Conservation (phyloP, 2,113 vertebrate genomes). For the Malurus alboscapulatus region DNA sequence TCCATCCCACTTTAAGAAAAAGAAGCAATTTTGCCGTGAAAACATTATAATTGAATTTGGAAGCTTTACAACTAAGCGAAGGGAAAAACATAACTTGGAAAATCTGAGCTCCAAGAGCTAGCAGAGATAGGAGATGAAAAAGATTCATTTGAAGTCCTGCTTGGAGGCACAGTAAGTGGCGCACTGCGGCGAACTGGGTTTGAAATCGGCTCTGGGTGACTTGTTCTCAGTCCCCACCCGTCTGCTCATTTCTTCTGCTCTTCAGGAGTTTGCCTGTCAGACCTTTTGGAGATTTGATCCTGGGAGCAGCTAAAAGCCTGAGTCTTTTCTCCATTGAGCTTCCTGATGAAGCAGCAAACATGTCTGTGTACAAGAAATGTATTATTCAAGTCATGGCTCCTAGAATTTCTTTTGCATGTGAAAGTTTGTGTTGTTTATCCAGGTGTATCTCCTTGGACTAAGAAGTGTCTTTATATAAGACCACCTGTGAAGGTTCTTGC, state of each 20-base stretch:
- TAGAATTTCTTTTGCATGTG: background rate
- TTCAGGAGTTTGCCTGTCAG: background rate
- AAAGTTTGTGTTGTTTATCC: background rate
- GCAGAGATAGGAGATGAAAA: background rate
- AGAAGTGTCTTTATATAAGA: background rate
- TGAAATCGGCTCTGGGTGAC: background rate
- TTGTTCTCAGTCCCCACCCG: slow-evolving; percentile 1
- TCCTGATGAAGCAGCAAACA: background rate
- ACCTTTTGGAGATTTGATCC: background rate
- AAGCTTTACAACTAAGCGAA: background rate
- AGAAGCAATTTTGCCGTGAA: background rate
- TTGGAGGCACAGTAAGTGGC: background rate
- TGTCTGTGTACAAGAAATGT: background rate
- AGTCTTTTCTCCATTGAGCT: background rate
- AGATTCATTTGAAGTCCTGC: background rate
- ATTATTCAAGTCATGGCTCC: background rate
- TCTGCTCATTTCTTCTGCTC: background rate
- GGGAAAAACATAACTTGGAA: background rate
- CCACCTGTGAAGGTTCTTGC: background rate
- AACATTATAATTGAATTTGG: background rate
- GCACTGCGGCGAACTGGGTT: accelerated
- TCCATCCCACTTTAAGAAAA: background rate
- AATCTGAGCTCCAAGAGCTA: background rate
- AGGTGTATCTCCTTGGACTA: background rate
- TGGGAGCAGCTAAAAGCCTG: background rate